Base-by-base conservation (phyloP, 2,888 invertebrate species). In the Coecobrya sp. region DNA sequence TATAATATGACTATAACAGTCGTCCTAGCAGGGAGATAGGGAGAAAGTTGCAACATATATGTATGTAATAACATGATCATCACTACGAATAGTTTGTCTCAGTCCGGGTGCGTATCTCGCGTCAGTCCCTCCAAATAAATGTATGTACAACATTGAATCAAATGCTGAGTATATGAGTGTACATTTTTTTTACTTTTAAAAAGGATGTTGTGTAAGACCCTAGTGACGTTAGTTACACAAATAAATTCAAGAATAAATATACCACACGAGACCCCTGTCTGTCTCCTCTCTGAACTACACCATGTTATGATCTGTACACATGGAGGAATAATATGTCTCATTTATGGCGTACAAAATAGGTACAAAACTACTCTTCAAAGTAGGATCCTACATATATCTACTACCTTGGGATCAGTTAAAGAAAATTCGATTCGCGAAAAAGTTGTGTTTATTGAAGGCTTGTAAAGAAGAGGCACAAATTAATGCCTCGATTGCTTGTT, bases 371-470 rank as follows among this genome's bases (percentile, higher is more conserved):
- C n/a, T 7, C 36, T 36, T n/a, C 25, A 27, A 79, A 25, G 45
- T 45, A 10, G 45, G 70, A 13, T 70, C n/a, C n/a, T n/a, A n/a
- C n/a, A n/a, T 81, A 52, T 42, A 19, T 25, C 49, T 16, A 49
- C 76, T 59, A 59, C 76, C 59, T n/a, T 55, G 55, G 86, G 76
- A 59, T 52, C 59, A 87, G 76, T 87, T 65, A 45, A 62, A 42
- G 36, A 73, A 76, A 87, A 87, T 87, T 87, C 76, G 73, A 87
- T 87, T 87, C 45, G 22, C 25, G 7, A 25, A 62, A 87, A 86
- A 85, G 55, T 76, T 87, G 70, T 55, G 65, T 45, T 85, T 73
- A 76, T 55, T 87, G 73, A 52, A 81, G 55, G 70, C 8, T 86
- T 25, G 27, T 27, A 30, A 49, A 70, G 30, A 68, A 70, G 11